Evolutionary conservation across 1,140 invertebrate species (phyloP), one percentile per base, ranked within the genome.

Genomic region (Zaprionus gabonicus): DNA sequence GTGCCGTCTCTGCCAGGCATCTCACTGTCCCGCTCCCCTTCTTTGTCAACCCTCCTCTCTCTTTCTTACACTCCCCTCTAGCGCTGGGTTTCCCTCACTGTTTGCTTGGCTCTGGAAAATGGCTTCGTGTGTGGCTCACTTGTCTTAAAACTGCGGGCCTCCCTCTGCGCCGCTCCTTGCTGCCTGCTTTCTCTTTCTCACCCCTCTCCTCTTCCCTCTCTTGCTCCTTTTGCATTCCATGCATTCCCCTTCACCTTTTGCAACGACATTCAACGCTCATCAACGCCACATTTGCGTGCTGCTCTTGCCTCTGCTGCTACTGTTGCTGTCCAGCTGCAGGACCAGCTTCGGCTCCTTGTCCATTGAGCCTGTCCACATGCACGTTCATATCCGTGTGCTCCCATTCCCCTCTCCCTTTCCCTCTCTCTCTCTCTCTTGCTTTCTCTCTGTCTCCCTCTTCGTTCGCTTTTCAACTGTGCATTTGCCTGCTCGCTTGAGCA

Each of bases 401-500:
- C 44, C 31, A 34, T 59, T 27, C 20, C 74, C 60, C 17, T 34
- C 44, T 34, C n/a, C n/a, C 27, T 34, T 31, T 31, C 60, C 12
- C 28, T 71, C 41, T 10, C 13, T 44, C 15, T 28, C 58, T 4
- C 7, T 58, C 49, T 51, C 34, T 51, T 13, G 25, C 25, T 20
- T n/a, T 41, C 31, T 20, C 46, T 44, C 36, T 28, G 25, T 71
- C 59, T 41, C 60, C 27, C 23, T 56, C 15, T 66, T 15, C 10
- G 3, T 28, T 28, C 23, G 27, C 27, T 75, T 80, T 90, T 77
- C 73, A 80, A 82, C 85, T 90, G 78, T 57, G 71, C 84, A 88
- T 88, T 88, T 87, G 84, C 80, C 84, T 87, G 84, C 81, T 81
- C 84, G 81, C 83, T 87, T 87, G 84, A 88, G 78, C 84, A 88